These are phyloP conservation scores for Callinectes sapidus DNA, from an alignment of 2,888 invertebrate genomes.

Conservation along the genomic window DNA sequence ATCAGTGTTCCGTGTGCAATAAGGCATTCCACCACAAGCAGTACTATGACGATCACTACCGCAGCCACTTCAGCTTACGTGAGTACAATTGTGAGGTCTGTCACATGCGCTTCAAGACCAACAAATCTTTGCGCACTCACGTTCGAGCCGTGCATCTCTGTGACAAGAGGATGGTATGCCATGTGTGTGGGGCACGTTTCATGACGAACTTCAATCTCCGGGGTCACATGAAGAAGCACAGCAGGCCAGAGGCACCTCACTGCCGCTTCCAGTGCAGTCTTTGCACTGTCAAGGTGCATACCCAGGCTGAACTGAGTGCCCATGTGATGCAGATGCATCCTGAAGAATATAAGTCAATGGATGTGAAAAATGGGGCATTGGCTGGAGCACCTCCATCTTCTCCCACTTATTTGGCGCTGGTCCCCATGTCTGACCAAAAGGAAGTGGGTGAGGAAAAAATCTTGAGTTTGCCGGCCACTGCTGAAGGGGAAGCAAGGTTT, in stretches of 20 bases:
- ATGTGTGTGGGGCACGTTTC: slow-evolving; percentile 74
- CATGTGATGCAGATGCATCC: slow-evolving; percentile 43
- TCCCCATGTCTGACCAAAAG: not conserved
- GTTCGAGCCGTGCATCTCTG: slow-evolving; percentile 50
- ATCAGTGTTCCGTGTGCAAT: slow-evolving; percentile 75
- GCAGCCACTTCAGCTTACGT: slow-evolving; percentile 75
- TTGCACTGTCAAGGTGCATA: slow-evolving; percentile 39
- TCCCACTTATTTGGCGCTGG: not conserved
- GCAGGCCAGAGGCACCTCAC: slow-evolving; percentile 23
- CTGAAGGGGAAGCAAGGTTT: not conserved
- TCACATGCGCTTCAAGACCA: slow-evolving; percentile 51
- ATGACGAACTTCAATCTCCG: slow-evolving; percentile 59
- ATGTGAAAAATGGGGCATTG: slow-evolving; percentile 38
- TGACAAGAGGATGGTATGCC: slow-evolving; percentile 75
- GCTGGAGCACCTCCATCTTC: not conserved
- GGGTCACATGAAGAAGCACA: slow-evolving; percentile 60
- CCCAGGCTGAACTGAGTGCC: slow-evolving; percentile 38
- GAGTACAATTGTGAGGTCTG: slow-evolving; percentile 49
- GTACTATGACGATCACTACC: slow-evolving; percentile 76
- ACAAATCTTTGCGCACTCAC: slow-evolving; percentile 44
- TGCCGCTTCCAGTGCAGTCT: slow-evolving; percentile 16
- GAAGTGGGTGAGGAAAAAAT: not conserved
- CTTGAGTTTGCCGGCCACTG: not conserved
- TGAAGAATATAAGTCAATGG: slow-evolving; percentile 28
- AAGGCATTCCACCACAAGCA: slow-evolving; percentile 77